phyloP scores from a whole-genome alignment of 1,140 invertebrate genomes.

The Nixonia krombeini region DNA sequence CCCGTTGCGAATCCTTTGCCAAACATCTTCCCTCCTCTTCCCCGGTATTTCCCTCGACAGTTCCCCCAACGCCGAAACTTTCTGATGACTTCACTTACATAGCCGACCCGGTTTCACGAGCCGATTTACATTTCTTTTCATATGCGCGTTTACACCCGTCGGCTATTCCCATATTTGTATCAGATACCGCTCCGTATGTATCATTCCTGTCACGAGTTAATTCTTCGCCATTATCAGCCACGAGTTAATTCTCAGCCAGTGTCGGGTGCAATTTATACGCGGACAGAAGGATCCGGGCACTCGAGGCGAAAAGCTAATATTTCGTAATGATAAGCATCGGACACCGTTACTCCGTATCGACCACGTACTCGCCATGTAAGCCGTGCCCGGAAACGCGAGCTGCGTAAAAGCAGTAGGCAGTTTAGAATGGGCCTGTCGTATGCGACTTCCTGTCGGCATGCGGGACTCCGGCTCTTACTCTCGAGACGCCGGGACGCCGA shows the following conservation, averaged over 20 bases:
- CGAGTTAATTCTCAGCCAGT: too few relatives aligned
- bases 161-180: too few relatives aligned
- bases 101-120: not conserved
- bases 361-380: conserved; percentile 1
- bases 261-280: too few relatives aligned
- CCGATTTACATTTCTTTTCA: too few relatives aligned
- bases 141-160: too few relatives aligned
- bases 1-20: conserved; percentile 4
- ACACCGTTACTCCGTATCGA: conserved; percentile 1
- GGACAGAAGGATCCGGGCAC: too few relatives aligned
- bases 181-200: too few relatives aligned
- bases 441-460: conserved; percentile 22
- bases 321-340: not conserved
- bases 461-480: not conserved
- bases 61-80: not conserved
- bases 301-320: too few relatives aligned
- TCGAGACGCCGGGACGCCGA: not conserved
- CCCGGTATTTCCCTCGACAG: not conserved
- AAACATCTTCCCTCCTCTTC: not conserved
- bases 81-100: not conserved
- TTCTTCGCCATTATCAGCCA: too few relatives aligned
- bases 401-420: conserved; percentile 6
- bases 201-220: too few relatives aligned
- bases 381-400: conserved; percentile 7
- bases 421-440: conserved; percentile 16